Conservation (phyloP, 2,888 invertebrate species). For the Caenorhabditis zanzibari region DNA sequence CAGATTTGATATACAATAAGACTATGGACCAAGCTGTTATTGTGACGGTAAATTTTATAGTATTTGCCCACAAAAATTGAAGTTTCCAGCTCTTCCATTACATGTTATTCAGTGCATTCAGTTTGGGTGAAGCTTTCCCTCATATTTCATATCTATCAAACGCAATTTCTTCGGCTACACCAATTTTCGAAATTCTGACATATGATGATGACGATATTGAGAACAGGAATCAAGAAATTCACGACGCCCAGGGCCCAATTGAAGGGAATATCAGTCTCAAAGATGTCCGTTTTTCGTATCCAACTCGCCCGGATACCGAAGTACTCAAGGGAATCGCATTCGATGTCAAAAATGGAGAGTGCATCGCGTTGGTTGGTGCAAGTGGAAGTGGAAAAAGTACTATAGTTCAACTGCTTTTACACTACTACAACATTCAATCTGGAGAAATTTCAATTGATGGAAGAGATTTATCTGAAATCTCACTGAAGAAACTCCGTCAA, state of each 20-base stretch:
- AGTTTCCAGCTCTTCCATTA: conserved; percentile 42
- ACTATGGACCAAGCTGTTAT: conserved; percentile 31
- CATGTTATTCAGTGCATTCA: conserved; percentile 56
- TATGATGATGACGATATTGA: conserved; percentile 68
- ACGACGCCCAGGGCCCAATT: conserved; percentile 83
- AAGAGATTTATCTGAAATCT: conserved; percentile 84
- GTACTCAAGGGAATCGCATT: conserved; percentile 73
- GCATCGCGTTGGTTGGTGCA: conserved; percentile 75
- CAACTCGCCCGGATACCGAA: conserved; percentile 83
- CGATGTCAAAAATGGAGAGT: conserved; percentile 70
- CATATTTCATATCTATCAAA: conserved; percentile 35
- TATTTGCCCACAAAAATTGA: too few relatives aligned
- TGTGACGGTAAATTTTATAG: conserved; percentile 43
- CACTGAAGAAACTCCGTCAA: conserved; percentile 85
- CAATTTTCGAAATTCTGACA: conserved; percentile 42
- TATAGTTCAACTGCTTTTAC: conserved; percentile 71
- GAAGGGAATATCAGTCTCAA: conserved; percentile 84
- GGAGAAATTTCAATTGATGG: conserved; percentile 84
- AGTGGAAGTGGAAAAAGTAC: conserved; percentile 78
- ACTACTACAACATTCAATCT: conserved; percentile 69
- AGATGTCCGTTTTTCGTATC: conserved; percentile 84
- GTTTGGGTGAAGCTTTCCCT: conserved; percentile 47
- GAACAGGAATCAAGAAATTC: conserved; percentile 74
- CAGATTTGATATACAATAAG: conserved; percentile 67
- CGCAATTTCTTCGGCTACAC: conserved; percentile 47